Percentiles rank a stretch among this genome's conserved stretches.
These are phyloP conservation scores for Eciton burchellii DNA, from an alignment of 1,140 invertebrate genomes.

Conservation along the genomic window DNA sequence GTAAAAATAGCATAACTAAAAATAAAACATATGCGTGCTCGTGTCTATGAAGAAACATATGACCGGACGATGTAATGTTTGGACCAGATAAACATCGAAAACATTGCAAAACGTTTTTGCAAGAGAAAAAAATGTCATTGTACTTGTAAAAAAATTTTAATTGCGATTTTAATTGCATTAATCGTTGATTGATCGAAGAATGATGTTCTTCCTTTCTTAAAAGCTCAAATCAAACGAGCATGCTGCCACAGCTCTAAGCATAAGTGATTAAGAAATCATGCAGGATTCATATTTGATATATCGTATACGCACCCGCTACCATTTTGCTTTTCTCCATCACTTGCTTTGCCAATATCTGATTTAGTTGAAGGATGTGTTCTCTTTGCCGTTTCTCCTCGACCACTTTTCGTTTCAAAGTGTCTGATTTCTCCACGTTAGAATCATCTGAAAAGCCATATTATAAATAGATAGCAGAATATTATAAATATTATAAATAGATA, in stretches of 20 bases:
- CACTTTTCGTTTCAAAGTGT: conserved; percentile 87
- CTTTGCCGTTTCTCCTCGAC: conserved; percentile 94
- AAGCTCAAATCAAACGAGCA: conserved; percentile 53
- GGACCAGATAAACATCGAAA: conserved; percentile 5
- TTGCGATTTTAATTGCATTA: background rate
- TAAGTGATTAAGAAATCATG: conserved; percentile 66
- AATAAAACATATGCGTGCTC: conserved; percentile 47
- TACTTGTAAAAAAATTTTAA: conserved; percentile 5
- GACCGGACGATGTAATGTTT: background rate
- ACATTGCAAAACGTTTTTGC: background rate
- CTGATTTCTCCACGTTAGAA: conserved; percentile 80
- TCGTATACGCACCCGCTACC: conserved; percentile 93
- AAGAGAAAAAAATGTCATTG: conserved; percentile 3
- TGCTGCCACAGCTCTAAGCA: conserved; percentile 57
- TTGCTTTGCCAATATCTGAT: conserved; percentile 96
- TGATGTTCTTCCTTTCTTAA: background rate
- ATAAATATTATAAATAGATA: background rate
- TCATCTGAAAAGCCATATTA: conserved; percentile 77
- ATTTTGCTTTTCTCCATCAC: conserved; percentile 97
- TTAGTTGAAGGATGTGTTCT: conserved; percentile 94
- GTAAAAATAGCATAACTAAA: conserved; percentile 19
- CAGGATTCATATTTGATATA: conserved; percentile 7
- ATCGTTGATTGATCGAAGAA: background rate
- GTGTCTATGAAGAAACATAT: background rate
- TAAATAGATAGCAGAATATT: background rate